phyloP scores from a whole-genome alignment of 2,113 vertebrate genomes.

The Pionites leucogaster region DNA sequence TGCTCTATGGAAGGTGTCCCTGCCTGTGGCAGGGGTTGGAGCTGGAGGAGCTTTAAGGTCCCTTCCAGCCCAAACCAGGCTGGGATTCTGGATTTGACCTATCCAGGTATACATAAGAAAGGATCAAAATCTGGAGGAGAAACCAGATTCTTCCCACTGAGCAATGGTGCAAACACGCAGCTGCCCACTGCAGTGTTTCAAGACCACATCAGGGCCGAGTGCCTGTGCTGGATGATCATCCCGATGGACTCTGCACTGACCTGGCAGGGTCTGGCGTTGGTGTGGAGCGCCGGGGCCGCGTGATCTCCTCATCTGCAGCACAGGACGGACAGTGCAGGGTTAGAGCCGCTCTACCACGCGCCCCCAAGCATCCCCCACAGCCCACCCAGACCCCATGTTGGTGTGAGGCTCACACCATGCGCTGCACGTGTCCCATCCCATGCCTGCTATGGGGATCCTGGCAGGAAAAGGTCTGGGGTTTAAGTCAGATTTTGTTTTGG shows the following conservation, averaged over 20 bases:
- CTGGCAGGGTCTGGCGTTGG: slow-evolving; percentile 84
- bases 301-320: slow-evolving; percentile 89
- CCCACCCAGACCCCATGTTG: neutral
- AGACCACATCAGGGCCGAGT: rapidly evolving
- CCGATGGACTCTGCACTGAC: slow-evolving; percentile 52
- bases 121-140: neutral
- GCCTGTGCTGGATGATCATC: rapidly evolving
- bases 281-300: slow-evolving; percentile 89
- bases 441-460: rapidly evolving
- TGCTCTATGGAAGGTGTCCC: neutral
- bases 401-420: neutral
- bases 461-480: neutral
- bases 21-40: neutral
- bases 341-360: rapidly evolving
- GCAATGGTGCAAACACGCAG: rapidly evolving
- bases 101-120: rapidly evolving
- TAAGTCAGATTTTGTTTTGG: neutral
- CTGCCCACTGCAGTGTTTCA: rapidly evolving
- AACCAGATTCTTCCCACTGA: neutral
- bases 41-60: neutral
- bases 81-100: neutral
- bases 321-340: neutral
- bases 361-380: rapidly evolving
- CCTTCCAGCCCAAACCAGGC: neutral
- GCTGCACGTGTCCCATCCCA: neutral